These are phyloP conservation scores for Hyalella azteca DNA, from an alignment of 2,888 invertebrate genomes.

Conservation along the genomic window DNA sequence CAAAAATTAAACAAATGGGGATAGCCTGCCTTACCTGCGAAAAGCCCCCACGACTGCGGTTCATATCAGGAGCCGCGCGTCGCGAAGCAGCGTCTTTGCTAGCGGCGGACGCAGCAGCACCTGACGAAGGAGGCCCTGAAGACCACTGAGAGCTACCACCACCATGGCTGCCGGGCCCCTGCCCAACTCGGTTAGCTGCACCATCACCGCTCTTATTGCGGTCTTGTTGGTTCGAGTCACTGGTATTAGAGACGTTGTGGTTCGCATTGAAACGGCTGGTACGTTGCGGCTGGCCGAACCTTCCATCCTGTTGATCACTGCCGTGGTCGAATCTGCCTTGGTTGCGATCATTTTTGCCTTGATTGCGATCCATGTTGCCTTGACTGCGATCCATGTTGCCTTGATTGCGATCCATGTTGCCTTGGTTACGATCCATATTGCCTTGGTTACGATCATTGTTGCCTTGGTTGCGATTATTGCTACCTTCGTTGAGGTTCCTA, in stretches of 20 bases:
- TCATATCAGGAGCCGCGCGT: background rate
- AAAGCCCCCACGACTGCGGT: conserved; percentile 26
- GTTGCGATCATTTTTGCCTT: background rate
- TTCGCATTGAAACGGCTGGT: conserved; percentile 22
- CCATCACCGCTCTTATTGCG: conserved; percentile 4
- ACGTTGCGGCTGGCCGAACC: background rate
- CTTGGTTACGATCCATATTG: background rate
- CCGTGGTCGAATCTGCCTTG: background rate
- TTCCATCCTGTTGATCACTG: background rate
- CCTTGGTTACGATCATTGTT: background rate
- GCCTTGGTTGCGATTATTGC: no score
- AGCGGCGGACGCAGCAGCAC: background rate
- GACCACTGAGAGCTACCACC: conserved; percentile 6
- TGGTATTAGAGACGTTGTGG: background rate
- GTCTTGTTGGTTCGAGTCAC: background rate
- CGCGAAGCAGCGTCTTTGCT: background rate
- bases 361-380: no score
- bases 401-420: no score
- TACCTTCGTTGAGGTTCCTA: background rate
- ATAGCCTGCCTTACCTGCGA: conserved; percentile 23
- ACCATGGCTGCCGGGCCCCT: conserved; percentile 30
- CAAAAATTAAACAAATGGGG: background rate
- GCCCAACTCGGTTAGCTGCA: conserved; percentile 22
- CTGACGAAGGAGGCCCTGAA: background rate
- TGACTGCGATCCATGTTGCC: no score